Percentiles rank a stretch among this genome's conserved stretches.
These are phyloP conservation scores for Vulpes lagopus DNA, from an alignment of 2,113 vertebrate genomes.

Conservation along the genomic window DNA sequence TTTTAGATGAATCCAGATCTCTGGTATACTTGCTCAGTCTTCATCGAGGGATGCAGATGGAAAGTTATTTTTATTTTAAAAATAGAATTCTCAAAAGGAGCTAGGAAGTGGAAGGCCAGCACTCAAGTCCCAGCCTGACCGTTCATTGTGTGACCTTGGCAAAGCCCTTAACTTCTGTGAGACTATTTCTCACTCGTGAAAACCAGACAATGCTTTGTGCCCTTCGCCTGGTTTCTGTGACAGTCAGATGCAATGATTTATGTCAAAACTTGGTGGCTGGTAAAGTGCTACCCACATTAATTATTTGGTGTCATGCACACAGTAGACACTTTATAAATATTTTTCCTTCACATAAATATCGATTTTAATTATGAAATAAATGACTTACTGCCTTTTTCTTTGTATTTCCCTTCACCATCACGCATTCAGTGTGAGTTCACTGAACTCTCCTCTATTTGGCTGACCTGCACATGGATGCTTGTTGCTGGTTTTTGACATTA, in stretches of 20 bases:
- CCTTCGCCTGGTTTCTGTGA: neutral
- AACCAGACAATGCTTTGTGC: neutral
- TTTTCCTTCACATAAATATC: conserved; percentile 5
- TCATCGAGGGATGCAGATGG: conserved; percentile 44
- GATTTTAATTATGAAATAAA: conserved; percentile 43
- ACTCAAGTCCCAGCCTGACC: neutral
- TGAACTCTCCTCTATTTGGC: conserved; percentile 14
- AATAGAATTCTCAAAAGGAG: conserved; percentile 54
- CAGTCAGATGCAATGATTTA: neutral
- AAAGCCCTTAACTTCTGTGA: neutral
- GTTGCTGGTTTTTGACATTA: conserved; percentile 11
- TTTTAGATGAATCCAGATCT: conserved; percentile 61
- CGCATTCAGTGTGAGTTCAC: neutral
- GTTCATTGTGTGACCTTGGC: conserved; percentile 5
- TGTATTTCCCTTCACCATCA: neutral
- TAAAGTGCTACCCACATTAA: neutral
- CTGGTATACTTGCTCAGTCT: neutral
- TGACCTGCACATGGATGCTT: neutral
- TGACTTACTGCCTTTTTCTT: conserved; percentile 24
- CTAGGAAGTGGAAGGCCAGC: neutral
- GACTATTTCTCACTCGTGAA: conserved; percentile 18
- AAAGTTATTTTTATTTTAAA: conserved; percentile 65
- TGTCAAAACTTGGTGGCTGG: neutral
- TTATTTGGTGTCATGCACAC: neutral
- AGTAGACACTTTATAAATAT: conserved; percentile 18